Evolutionary conservation across 1,140 invertebrate species (phyloP).

Genomic region (Drosophila nasuta): DNA sequence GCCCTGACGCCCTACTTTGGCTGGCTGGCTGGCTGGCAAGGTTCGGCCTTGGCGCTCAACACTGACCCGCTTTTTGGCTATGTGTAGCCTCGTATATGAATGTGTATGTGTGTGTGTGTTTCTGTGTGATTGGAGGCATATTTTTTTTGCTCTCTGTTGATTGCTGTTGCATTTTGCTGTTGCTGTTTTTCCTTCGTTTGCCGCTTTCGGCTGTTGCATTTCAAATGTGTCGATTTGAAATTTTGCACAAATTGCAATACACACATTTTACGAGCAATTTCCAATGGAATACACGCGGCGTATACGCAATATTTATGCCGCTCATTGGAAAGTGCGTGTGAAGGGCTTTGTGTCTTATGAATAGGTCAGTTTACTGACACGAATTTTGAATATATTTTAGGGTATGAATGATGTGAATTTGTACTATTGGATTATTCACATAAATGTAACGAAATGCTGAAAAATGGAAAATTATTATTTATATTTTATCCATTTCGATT

Average conservation of each 20-base stretch:
- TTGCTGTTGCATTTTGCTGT: slow-evolving; percentile 31
- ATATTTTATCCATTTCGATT: no score
- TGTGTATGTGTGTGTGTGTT: slow-evolving; percentile 21
- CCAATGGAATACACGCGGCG: slow-evolving; percentile 5
- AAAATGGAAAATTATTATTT: no score
- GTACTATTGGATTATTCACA: no score
- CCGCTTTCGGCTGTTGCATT: slow-evolving; percentile 21
- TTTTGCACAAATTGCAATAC: slow-evolving; percentile 29
- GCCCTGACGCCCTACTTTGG: slow-evolving; percentile 74
- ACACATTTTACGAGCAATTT: slow-evolving; percentile 39
- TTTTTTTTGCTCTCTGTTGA: slow-evolving; percentile 40
- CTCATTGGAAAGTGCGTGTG: background rate
- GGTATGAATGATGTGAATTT: no score
- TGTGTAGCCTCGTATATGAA: slow-evolving; percentile 14
- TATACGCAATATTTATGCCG: slow-evolving; percentile 38
- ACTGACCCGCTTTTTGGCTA: slow-evolving; percentile 72
- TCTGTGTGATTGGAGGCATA: slow-evolving; percentile 40
- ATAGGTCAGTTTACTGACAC: no score
- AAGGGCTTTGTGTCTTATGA: background rate
- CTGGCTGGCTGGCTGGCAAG: slow-evolving; percentile 63
- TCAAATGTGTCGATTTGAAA: slow-evolving; percentile 24
- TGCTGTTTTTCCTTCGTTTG: slow-evolving; percentile 33
- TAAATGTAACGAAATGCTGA: no score
- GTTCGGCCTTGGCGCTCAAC: slow-evolving; percentile 82
- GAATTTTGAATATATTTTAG: no score